Conservation (phyloP, 2,113 vertebrate species). For the Takifugu bimaculatus region DNA sequence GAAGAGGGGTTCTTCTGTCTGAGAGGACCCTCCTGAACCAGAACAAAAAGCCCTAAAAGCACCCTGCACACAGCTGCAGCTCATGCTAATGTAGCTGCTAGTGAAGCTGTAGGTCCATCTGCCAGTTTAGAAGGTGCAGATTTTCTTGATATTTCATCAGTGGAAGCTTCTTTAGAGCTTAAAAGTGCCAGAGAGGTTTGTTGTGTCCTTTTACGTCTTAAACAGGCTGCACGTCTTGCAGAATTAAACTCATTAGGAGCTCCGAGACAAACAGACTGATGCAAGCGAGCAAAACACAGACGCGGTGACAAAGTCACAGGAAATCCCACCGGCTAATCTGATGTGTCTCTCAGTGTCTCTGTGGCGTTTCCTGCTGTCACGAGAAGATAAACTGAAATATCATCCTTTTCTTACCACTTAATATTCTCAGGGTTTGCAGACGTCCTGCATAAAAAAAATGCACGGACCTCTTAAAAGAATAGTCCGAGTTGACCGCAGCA, state of each 20-base stretch:
- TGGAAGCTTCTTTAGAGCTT: no score
- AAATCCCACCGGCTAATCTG: no score
- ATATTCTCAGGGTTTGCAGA: not conserved
- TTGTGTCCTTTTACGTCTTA: not conserved
- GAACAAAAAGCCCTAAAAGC: not conserved
- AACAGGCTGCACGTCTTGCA: not conserved
- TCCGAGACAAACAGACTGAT: not conserved
- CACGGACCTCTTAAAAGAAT: no score
- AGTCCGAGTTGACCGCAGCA: no score
- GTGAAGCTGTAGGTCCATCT: no score
- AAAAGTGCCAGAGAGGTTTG: no score
- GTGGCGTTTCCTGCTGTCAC: not conserved
- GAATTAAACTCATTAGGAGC: not conserved
- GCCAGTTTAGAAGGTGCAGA: no score
- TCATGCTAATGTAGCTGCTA: no score
- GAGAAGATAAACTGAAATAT: not conserved
- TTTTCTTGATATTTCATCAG: no score
- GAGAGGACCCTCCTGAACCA: not conserved
- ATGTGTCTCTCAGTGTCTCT: not conserved
- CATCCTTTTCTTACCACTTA: not conserved
- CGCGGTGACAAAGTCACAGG: not conserved
- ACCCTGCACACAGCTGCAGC: no score
- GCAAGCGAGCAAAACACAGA: not conserved
- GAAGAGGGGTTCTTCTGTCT: not conserved
- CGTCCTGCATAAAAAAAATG: not conserved